Evolutionary conservation across 2,888 invertebrate genomes (phyloP), one percentile per base, ranked within the genome.

Genomic region (Ryuthela nishihirai): DNA sequence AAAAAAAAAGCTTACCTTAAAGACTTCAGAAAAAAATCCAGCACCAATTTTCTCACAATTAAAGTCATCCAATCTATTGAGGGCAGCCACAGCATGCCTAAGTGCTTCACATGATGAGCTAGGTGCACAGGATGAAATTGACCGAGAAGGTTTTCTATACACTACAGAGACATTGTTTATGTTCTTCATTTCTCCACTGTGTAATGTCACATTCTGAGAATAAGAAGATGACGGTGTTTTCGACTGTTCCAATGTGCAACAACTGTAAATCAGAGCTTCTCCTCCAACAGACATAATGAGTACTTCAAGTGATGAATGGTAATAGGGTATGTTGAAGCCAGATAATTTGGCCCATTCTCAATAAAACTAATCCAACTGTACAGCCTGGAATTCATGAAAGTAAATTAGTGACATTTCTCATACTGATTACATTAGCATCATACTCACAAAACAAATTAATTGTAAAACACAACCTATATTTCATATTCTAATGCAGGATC

Each of bases 21-120:
- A 95, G 64, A 97, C 95, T 79, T 94, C 92, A 4, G 95, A 95
- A 80, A 95, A 97, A 79, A 97, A 97, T 65, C 97, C 97, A 23
- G 85, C 81, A 42, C 95, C 97, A 71, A 97, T 89, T 77, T 89
- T 89, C 77, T 93, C 93, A 74, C 87, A 83, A 67, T 84, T 81
- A 77, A 97, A 95, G 80, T 97, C 95, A 77, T 95, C 94, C 67
- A 93, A 83, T 39, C 93, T 84, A 73, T 92, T 89, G 48, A 97
- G 80, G 38, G 89, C 88, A 43, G 92, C 88, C 52, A 95, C 92
- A 42, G 95, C 94, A 69, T 90, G 88, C 72, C 87, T 83, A 47
- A 95, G 79, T 36, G 95, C 95, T 69, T 87, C 86, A 75, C 91
- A 95, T 3, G 93, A 92, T 21, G 85, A 63, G 23, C 63, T 58